These are phyloP conservation scores for Zaprionus lachaisei DNA, from an alignment of 1,140 invertebrate genomes.

Conservation along the genomic window DNA sequence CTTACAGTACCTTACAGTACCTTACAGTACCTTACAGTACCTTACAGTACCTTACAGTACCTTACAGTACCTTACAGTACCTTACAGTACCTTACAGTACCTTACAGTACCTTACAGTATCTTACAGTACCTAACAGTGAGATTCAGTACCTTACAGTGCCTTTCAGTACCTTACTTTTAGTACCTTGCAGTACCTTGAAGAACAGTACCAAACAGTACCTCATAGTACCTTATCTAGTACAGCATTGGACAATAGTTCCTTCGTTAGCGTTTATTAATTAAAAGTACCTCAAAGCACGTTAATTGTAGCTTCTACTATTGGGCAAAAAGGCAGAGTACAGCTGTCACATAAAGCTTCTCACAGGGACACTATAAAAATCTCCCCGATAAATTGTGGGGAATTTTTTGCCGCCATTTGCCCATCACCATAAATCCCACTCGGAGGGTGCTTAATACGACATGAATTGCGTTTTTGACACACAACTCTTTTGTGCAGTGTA, in stretches of 20 bases:
- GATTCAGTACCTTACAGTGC: no score
- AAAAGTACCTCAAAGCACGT: neutral
- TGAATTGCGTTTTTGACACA: constrained; percentile 3
- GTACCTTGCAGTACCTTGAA: no score
- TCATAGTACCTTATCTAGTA: no score
- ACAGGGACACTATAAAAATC: neutral
- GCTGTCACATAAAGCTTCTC: constrained; percentile 3
- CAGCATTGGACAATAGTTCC: no score
- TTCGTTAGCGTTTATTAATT: no score
- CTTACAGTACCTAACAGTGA: no score
- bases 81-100: neutral
- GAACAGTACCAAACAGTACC: no score
- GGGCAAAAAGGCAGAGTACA: neutral
- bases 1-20: no score
- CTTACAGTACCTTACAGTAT: neutral
- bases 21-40: no score
- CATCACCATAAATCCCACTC: neutral
- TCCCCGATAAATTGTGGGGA: neutral
- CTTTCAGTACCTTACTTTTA: no score
- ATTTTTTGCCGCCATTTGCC: neutral
- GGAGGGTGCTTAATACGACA: constrained; percentile 6
- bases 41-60: neutral
- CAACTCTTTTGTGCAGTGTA: constrained; percentile 1
- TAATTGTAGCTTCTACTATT: neutral
- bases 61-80: neutral